phyloP scores from a whole-genome alignment of 2,113 vertebrate species.

The Brachyhypopomus gauderio region DNA sequence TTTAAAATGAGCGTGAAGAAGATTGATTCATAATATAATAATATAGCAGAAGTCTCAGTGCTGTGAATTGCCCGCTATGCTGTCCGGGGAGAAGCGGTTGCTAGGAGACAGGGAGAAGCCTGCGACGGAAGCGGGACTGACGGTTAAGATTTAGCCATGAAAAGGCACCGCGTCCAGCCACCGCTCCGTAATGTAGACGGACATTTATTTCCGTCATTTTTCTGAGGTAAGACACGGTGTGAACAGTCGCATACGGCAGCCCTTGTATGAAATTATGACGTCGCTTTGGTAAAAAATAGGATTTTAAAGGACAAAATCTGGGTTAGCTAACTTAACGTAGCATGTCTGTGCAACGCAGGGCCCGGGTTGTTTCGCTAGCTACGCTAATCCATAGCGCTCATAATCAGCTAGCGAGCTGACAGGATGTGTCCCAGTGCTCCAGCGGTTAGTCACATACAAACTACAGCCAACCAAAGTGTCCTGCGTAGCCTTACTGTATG shows the following conservation, averaged over 20 bases:
- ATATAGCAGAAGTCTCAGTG: background rate
- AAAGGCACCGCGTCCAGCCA: background rate
- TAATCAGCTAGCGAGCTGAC: too few species aligned
- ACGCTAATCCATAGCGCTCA: background rate
- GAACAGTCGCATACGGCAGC: background rate
- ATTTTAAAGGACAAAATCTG: background rate
- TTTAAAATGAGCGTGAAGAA: too few species aligned
- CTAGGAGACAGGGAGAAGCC: constrained; percentile 27
- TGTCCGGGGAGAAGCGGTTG: background rate
- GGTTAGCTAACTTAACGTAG: background rate
- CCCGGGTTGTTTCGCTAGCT: background rate
- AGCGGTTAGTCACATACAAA: too few species aligned
- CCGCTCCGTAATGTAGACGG: background rate
- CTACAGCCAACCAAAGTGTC: background rate
- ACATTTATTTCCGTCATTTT: background rate
- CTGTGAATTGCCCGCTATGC: background rate
- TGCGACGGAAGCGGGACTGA: constrained; percentile 6
- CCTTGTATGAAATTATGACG: too few species aligned
- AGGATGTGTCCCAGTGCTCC: too few species aligned
- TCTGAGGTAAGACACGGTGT: background rate
- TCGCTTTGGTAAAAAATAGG: too few species aligned
- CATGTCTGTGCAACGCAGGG: too few species aligned
- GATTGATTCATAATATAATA: too few species aligned
- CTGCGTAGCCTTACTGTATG: too few species aligned
- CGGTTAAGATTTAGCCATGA: background rate